Base-by-base conservation (phyloP, 2,888 invertebrate genomes). In the Rhagium mordax region DNA sequence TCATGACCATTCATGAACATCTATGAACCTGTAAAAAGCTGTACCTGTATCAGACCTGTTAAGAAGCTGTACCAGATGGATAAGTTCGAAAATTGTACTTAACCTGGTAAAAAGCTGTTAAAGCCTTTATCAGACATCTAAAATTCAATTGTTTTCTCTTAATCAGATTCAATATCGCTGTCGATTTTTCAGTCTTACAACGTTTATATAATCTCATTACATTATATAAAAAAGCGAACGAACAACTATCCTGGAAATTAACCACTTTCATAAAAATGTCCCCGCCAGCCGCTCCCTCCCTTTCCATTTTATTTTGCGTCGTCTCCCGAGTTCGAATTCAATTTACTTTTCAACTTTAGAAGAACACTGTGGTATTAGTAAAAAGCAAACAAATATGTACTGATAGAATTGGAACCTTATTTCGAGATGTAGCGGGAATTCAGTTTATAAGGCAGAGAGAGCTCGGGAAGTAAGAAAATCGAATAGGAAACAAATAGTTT, bases 271-370 rank as follows among this genome's bases (percentile, higher is more conserved):
- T 41, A 41, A 41, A 41, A n/a, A 41, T n/a, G n/a, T 13, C n/a
- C n/a, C n/a, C 4, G 1, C 13, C 41, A n/a, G 3, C 4, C 10
- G 1, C 33, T 33, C 33, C 8, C 18, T 20, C 20, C 8, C 8
- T 13, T 29, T 21, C 13, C n/a, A 51, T 55, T 55, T 55, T 29
- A 16, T 29, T 41, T 33, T 16, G 20, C 16, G 29, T 51, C 53
- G 65, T 53, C 53, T 53, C 48, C 16, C 65, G 41, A 65, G 53
- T 29, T 65, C 33, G 53, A 33, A 65, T 65, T 53, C 53, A 65
- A 65, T 65, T 53, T 53, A 53, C 33, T 59, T 65, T 65, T 53
- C 51, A 49, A 20, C 53, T 33, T 15, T 15, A 53, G 20, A 29
- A 18, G 65, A 65, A 33, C 53, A 53, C 5, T 29, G 65, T n/a